A percentile compares a stretch with the other conserved stretches of the same genome.
These are phyloP conservation scores for Eufriesea mexicana DNA, from an alignment of 1,140 invertebrate species.

Conservation along the genomic window DNA sequence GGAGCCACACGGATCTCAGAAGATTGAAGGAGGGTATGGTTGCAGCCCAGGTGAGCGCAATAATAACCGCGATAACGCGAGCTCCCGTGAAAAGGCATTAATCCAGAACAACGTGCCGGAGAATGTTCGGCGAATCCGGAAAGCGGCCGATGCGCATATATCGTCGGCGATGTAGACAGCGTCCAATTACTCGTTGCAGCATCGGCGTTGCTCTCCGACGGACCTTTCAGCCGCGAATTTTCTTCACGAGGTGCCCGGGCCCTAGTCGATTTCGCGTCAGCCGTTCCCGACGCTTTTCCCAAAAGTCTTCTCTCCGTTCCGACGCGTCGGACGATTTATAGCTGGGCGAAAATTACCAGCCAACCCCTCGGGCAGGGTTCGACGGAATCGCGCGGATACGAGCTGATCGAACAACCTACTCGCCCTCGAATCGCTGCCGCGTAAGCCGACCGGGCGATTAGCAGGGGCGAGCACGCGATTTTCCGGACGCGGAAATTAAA, in stretches of 20 bases:
- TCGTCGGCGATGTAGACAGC: background rate
- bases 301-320: background rate
- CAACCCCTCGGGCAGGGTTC: background rate
- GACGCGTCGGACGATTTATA: slow-evolving; percentile 23
- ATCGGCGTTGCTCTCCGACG: too few relatives aligned
- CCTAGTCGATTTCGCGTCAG: slow-evolving; percentile 12
- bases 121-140: background rate
- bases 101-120: background rate
- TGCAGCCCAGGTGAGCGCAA: slow-evolving; percentile 89
- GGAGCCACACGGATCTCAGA: slow-evolving; percentile 93
- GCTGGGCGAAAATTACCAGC: background rate
- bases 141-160: background rate
- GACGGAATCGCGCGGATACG: background rate
- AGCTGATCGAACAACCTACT: background rate
- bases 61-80: slow-evolving; percentile 52
- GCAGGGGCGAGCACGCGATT: slow-evolving; percentile 39
- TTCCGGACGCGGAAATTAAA: background rate
- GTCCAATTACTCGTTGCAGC: slow-evolving; percentile 28
- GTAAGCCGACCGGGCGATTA: slow-evolving; percentile 27
- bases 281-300: slow-evolving; percentile 24
- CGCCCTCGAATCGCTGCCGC: background rate
- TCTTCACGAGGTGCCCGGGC: too few relatives aligned
- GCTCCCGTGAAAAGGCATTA: slow-evolving; percentile 24
- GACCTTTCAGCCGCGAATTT: slow-evolving; percentile 1
- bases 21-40: slow-evolving; percentile 90